Conservation (phyloP, 2,797 vertebrate species). For the Choloepus didactylus region DNA sequence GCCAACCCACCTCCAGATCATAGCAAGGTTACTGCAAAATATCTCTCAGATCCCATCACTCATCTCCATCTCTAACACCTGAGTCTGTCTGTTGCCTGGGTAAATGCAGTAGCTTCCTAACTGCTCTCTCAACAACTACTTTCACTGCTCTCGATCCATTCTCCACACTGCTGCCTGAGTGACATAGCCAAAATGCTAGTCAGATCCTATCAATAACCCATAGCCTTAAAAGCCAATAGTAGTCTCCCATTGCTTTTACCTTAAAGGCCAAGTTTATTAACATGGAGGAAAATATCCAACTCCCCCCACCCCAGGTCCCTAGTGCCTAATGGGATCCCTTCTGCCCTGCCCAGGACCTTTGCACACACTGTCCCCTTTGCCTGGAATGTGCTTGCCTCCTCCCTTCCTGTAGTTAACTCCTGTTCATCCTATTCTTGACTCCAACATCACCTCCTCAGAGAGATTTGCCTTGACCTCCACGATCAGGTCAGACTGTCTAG, state of each 20-base stretch:
- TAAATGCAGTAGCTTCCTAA: not conserved
- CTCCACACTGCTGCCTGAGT: not conserved
- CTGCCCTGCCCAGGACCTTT: not conserved
- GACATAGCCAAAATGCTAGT: not conserved
- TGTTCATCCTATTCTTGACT: not conserved
- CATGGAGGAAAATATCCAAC: not conserved
- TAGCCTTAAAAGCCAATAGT: not conserved
- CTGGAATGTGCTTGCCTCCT: not conserved
- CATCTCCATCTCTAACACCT: not conserved
- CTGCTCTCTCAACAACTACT: not conserved
- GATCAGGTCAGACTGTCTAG: too few relatives aligned
- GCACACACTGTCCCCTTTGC: not conserved
- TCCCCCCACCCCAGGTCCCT: not conserved
- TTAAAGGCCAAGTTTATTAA: not conserved
- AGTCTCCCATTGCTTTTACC: not conserved
- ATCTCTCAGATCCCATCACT: not conserved
- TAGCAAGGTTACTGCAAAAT: accelerated
- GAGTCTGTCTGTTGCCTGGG: not conserved
- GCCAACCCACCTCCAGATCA: not conserved
- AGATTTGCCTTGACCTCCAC: not conserved
- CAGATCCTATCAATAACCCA: not conserved
- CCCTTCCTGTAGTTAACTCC: not conserved
- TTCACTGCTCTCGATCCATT: not conserved
- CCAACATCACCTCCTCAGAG: not conserved
- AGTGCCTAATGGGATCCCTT: not conserved